Evolutionary conservation across 2,113 vertebrate species (phyloP), one percentile per base, ranked within the genome.

Genomic region (Gasterosteus aculeatus): DNA sequence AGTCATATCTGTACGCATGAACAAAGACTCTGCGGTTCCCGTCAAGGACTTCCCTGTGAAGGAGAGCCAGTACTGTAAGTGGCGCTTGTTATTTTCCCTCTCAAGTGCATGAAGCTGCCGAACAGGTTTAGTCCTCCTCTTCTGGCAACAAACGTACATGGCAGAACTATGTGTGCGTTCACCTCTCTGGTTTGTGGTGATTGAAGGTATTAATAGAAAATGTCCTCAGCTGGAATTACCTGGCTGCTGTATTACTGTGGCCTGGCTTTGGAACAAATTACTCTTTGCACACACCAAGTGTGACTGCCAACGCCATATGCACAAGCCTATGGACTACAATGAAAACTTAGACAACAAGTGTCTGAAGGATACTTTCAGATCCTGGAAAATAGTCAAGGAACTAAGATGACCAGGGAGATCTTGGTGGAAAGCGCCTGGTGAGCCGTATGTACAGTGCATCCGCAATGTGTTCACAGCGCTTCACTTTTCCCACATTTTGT

Each of bases 11-110:
- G 86, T 99, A 53, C 95, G 96, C 26, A 91, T 97, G 78, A 92
- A 95, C 47, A 33, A 83, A 69, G 94, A 96, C 72, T 92, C 87
- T 35, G 86, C 87, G 29, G 75, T 83, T 11, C 88, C 89, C 1
- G 80, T 98, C 16, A 95, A 93, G 80, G 96, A 98, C 80, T 97
- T 98, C 89, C 88, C 93, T 14, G 95, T 99, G 68, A 97, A 94
- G 84, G 97, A 99, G 92, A 97, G 95, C 84, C 95, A 95, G 44
- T 98, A 96, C 89, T 97, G 97, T 99, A 95, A 96, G 97, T 10
- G 15, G 14, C 53, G 7, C 39, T 39, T 68, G 7, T 54, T 33
- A 19, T 46, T 44, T 66, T n/a, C 1, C 10, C 1, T 39, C 54
- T 65, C 6, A 42, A 69, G 0, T 53, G 3, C 8, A 26, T 29